These are phyloP conservation scores for Calephelis virginiensis DNA, from an alignment of 1,140 invertebrate genomes.

Conservation along the genomic window DNA sequence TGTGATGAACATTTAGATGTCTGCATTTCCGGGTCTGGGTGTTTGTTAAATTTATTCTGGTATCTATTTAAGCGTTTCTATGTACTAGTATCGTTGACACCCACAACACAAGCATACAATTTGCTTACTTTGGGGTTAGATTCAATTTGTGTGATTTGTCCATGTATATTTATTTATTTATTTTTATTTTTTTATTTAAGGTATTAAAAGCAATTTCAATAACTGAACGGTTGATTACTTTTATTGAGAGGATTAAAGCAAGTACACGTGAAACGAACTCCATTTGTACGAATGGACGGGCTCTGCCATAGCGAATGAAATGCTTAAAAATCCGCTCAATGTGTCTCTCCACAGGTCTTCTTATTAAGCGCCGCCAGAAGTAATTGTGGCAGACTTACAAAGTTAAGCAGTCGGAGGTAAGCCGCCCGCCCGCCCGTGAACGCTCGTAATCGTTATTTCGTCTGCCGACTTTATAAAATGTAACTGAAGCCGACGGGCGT, in stretches of 20 bases:
- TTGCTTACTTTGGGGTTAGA: no score
- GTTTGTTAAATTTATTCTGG: no score
- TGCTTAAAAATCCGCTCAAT: conserved; percentile 59
- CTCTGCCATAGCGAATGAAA: conserved; percentile 39
- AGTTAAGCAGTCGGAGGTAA: conserved; percentile 65
- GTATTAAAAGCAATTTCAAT: conserved; percentile 47
- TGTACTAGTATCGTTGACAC: no score
- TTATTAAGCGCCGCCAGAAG: conserved; percentile 66
- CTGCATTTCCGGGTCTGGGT: no score
- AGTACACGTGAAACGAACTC: conserved; percentile 44
- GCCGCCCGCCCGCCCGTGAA: conserved; percentile 45
- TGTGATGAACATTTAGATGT: no score
- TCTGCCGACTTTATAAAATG: conserved; percentile 73
- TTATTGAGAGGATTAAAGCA: conserved; percentile 65
- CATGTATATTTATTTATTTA: neutral
- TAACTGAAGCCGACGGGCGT: conserved; percentile 27
- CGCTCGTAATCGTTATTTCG: conserved; percentile 73
- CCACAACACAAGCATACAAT: no score
- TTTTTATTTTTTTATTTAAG: no score
- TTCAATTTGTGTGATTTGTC: no score
- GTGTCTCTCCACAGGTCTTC: conserved; percentile 47
- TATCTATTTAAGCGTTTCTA: no score
- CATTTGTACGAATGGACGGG: conserved; percentile 46
- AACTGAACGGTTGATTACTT: conserved; percentile 56
- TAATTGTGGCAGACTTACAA: conserved; percentile 73